Evolutionary conservation across 2,888 invertebrate species (phyloP), one percentile per base, ranked within the genome.

Genomic region (Hetaerina titia): DNA sequence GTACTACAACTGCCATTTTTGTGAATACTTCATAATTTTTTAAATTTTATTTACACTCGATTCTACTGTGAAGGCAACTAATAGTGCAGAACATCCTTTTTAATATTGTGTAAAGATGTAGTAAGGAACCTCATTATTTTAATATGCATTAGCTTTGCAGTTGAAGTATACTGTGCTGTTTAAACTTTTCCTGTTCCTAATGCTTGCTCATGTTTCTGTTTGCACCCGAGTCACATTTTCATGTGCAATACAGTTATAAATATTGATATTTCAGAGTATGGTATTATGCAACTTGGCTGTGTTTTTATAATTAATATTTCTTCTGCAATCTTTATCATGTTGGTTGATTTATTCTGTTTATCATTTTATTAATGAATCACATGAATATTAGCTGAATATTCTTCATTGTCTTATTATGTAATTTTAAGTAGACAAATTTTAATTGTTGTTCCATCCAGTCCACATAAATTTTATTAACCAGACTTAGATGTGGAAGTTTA

Each of bases 301-400:
- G 89, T 90, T 95, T 95, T 95, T 74, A 57, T 95, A 88, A 57
- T 92, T 64, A 95, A 88, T 95, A 87, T 95, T 92, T 94, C 87
- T 88, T 56, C 56, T 58, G 95, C 63, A 60, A 63, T 90, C 90
- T 56, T 89, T 64, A 57, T 87, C 45, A 95, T 89, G 64, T 94
- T 94, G 89, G 63, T 94, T 58, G 64, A 45, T 57, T 95, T 95
- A 22, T 64, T 89, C 89, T 95, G 60, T 95, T 92, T 95, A 94
- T 22, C 63, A 45, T 57, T 95, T 95, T 90, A 90, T 92, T 90
- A 57, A 95, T 81, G 45, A 56, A n/a, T 56, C 69, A 64, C n/a
- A 19, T 45, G 69, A 69, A 69, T 81, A 31, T 22, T 31, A 31
- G 81, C 81, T 0, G 81, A 81, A 81, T 31, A 81, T 31, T 81